Evolutionary conservation across 2,797 vertebrate genomes (phyloP).

Genomic region (Hydrophis major): DNA sequence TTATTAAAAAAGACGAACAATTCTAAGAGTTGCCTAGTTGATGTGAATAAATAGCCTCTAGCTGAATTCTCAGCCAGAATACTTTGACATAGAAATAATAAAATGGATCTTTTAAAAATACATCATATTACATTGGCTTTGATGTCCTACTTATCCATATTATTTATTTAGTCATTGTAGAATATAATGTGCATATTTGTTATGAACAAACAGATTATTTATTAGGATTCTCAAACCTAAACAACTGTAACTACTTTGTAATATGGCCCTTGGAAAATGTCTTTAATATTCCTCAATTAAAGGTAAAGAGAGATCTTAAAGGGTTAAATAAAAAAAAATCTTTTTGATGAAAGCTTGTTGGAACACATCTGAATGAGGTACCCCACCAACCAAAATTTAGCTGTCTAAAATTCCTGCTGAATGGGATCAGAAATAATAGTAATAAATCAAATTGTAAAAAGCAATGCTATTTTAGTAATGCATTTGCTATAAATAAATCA

Average conservation of each 20-base stretch:
- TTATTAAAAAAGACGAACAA: background rate
- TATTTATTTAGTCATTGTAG: slow-evolving; percentile 2
- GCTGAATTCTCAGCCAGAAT: background rate
- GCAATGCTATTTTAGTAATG: background rate
- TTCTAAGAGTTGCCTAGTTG: background rate
- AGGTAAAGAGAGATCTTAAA: slow-evolving; percentile 18
- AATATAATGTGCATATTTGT: background rate
- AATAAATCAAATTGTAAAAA: background rate
- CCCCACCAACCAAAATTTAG: background rate
- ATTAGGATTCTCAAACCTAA: background rate
- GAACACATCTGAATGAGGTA: slow-evolving; percentile 14
- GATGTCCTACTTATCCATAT: background rate
- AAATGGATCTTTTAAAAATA: background rate
- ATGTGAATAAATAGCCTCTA: background rate
- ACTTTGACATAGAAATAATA: background rate
- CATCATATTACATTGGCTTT: background rate
- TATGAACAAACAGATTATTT: background rate
- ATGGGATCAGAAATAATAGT: background rate
- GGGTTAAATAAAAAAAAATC: slow-evolving; percentile 14
- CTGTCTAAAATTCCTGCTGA: background rate
- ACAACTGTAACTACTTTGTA: background rate
- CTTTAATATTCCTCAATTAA: slow-evolving; percentile 24
- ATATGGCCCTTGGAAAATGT: slow-evolving; percentile 8
- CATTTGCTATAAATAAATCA: background rate
- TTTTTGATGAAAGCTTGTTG: slow-evolving; percentile 21